These are phyloP conservation scores for Liolophura sinensis DNA, from an alignment of 1,140 invertebrate genomes.

Conservation along the genomic window DNA sequence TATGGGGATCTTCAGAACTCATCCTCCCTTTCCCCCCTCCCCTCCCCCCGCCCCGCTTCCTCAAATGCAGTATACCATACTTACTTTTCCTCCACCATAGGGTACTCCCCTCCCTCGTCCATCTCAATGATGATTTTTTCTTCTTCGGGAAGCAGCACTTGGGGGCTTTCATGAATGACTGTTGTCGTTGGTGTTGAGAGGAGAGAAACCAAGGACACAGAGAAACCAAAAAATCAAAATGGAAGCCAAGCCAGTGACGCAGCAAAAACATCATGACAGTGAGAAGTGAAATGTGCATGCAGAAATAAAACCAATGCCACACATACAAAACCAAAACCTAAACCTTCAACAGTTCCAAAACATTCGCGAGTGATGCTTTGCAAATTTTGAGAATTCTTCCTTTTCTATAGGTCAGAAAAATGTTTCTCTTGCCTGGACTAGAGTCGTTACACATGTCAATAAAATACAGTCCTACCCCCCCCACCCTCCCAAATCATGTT, in stretches of 20 bases:
- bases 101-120: slow-evolving; percentile 58
- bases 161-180: slow-evolving; percentile 56
- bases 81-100: slow-evolving; percentile 64
- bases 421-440: too few species aligned
- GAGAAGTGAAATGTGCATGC: not conserved
- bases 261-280: not conserved
- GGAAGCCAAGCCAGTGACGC: not conserved
- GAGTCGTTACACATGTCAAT: too few species aligned
- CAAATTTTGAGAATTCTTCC: too few species aligned
- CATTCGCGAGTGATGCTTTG: too few species aligned
- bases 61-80: slow-evolving; percentile 14
- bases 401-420: too few species aligned
- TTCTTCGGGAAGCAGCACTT: slow-evolving; percentile 65
- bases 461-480: too few species aligned
- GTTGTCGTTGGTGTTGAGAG: slow-evolving; percentile 16
- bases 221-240: slow-evolving; percentile 1
- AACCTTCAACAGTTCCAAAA: not conserved
- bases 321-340: not conserved
- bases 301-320: not conserved
- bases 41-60: too few species aligned
- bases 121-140: slow-evolving; percentile 66
- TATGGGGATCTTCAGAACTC: too few species aligned
- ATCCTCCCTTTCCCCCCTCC: too few species aligned
- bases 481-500: too few species aligned
- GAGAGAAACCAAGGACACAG: slow-evolving; percentile 8